Base-by-base conservation (phyloP, 2,888 invertebrate species). In the Epistrophe eligans region DNA sequence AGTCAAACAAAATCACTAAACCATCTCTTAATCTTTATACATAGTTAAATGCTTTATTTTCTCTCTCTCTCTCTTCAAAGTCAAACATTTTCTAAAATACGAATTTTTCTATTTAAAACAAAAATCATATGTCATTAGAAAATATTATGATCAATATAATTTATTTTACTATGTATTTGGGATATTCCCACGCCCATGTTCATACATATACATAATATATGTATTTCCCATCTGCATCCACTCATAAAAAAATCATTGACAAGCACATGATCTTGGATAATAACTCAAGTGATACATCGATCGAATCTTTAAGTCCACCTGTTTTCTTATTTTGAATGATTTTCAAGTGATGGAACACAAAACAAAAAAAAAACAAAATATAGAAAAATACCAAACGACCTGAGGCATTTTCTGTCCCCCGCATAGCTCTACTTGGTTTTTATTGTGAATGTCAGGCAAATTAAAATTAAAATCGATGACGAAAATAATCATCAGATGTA, bases 401-500 rank as follows among this genome's bases (percentile, higher is more conserved):
- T 57, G 38, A 58, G 38, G 40, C 24, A 32, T 58, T n/a, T 58
- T 11, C 2, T 6, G 35, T 35, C 8, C 13, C 32, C 35, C 58
- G 10, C 35, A 38, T 38, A 38, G 32, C 10, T 35, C 32, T 57
- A 8, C 35, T 7, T 0, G 3, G 2, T 13, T 15, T 28, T 6
- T 32, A 5, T 48, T 48, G 52, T 72, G 79, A 72, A 79, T 80
- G 76, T 80, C 80, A 80, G 43, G 70, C 57, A n/a, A 55, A 28
- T 43, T 77, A 57, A 71, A 62, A 62, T 62, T 24, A 58, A 62
- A 81, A 77, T 81, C 70, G 55, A 81, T 81, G 81, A 81, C 81
- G 81, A 81, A 70, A 70, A 57, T 77, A 48, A 57, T 77, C 57
- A 57, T 43, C 74, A 19, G 55, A 50, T 73, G 50, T 73, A 24